A percentile compares a stretch with the other conserved stretches of the same genome.
These are phyloP conservation scores for Brachyrhaphis roseni DNA, from an alignment of 2,797 vertebrate genomes.

Conservation along the genomic window DNA sequence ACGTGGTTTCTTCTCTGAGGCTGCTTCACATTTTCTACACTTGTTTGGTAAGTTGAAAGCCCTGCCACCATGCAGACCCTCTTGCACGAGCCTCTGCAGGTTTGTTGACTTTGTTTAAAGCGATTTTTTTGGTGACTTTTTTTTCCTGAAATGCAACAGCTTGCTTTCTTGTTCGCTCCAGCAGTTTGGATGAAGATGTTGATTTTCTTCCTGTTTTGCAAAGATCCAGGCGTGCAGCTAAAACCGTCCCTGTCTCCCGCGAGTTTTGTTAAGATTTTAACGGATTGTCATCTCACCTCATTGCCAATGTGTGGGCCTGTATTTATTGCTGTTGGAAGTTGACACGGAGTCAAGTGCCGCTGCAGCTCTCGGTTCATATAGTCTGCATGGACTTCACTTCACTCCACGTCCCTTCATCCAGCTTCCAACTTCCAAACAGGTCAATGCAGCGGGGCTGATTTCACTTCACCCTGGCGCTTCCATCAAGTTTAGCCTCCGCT, in stretches of 20 bases:
- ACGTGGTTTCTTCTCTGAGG: conserved; percentile 97
- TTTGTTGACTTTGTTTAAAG: conserved; percentile 52
- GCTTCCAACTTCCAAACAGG: background rate
- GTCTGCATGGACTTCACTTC: conserved; percentile 55
- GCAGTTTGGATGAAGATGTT: background rate
- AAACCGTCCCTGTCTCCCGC: background rate
- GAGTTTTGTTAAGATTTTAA: conserved; percentile 6
- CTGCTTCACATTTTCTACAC: conserved; percentile 91
- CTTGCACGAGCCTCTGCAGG: conserved; percentile 70
- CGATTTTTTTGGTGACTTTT: conserved; percentile 61
- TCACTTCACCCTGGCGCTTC: background rate
- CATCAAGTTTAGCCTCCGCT: background rate
- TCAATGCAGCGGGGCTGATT: conserved; percentile 2
- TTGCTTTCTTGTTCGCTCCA: conserved; percentile 56
- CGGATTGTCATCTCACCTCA: conserved; percentile 53
- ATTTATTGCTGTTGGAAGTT: conserved; percentile 74
- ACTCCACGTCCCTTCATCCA: background rate
- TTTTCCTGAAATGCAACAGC: conserved; percentile 63
- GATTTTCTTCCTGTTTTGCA: background rate
- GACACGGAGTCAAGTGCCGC: conserved; percentile 71
- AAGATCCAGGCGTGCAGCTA: background rate
- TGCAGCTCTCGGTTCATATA: conserved; percentile 36
- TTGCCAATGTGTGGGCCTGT: conserved; percentile 19
- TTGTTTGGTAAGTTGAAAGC: conserved; percentile 93
- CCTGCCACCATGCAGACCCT: conserved; percentile 61